Base-by-base conservation (phyloP, 2,888 invertebrate genomes). In the Embidobia sp. region DNA sequence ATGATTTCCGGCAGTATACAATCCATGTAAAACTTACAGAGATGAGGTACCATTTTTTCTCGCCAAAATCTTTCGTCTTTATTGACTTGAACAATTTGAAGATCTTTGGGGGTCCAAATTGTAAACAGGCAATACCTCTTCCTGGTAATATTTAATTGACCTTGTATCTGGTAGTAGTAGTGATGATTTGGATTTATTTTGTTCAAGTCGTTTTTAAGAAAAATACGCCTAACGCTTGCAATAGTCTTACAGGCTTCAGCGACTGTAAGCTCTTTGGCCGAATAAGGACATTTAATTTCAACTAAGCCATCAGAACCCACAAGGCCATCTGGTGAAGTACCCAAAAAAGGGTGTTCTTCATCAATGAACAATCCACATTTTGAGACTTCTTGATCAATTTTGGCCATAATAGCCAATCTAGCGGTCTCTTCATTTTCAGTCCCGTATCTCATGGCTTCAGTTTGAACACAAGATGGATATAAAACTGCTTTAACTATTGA, bases 241-340 rank as follows among this genome's bases (percentile, higher is more conserved):
- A 49, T 1, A 1, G 15, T 10, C 19, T 49, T 4, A n/a, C 31
- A 11, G 4, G 49, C 31, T 29, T 29, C 29, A 8, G 3, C n/a
- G 2, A 29, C 29, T 29, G 29, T 29, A 8, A 7, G 8, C 2
- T 29, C 2, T 29, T 29, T 2, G 8, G 29, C 29, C 2, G 29
- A 5, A 29, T 2, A 7, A 2, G 75, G 61, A 48, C 51, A 63
- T 69, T 80, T 77, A 3, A 51, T 63, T 57, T 77, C 77, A 16
- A 77, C 67, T 7, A 73, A 19, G 0, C 55, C 67, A 31, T 79
- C 51, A 8, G 61, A 49, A 16, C 22, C 73, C 22, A 76, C 76
- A 1, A 70, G 5, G 1, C 78, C 73, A 64, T 79, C 79, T 3
- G 75, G 67, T 5, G 72, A 40, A n/a, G 67, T 49, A 13, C 57